A percentile compares a stretch with the other conserved stretches of the same genome.
Conservation (phyloP, 2,888 invertebrate species). For the Hydriomena furcata region DNA sequence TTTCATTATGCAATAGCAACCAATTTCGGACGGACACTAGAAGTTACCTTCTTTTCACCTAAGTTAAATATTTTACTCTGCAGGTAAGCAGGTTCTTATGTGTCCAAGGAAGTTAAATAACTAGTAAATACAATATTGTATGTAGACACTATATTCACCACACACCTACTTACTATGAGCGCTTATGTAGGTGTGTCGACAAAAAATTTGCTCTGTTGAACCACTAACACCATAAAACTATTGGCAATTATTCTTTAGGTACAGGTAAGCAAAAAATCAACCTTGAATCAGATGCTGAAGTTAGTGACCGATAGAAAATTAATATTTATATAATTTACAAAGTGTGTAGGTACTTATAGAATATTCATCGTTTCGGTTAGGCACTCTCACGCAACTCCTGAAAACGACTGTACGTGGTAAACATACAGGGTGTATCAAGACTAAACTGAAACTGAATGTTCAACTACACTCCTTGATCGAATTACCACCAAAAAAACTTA, state of each 20-base stretch:
- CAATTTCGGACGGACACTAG: too few relatives aligned
- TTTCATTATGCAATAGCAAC: too few relatives aligned
- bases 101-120: too few relatives aligned
- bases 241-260: constrained; percentile 50
- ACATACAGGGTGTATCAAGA: not conserved
- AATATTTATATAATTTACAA: constrained; percentile 46
- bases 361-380: constrained; percentile 75
- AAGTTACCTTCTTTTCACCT: too few relatives aligned
- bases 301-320: constrained; percentile 72
- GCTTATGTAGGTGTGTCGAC: not conserved
- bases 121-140: too few relatives aligned
- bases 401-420: constrained; percentile 25
- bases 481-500: too few relatives aligned
- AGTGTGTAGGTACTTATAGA: constrained; percentile 46
- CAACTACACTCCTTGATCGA: too few relatives aligned
- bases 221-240: constrained; percentile 37
- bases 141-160: too few relatives aligned
- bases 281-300: constrained; percentile 68
- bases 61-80: too few relatives aligned
- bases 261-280: constrained; percentile 68
- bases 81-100: too few relatives aligned
- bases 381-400: constrained; percentile 56
- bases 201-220: constrained; percentile 19
- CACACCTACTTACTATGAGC: too few relatives aligned
- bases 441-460: too few relatives aligned